Percentiles rank a stretch among this genome's conserved stretches.
Conservation (phyloP, 1,140 invertebrate species). For the Dreissena rostriformis region DNA sequence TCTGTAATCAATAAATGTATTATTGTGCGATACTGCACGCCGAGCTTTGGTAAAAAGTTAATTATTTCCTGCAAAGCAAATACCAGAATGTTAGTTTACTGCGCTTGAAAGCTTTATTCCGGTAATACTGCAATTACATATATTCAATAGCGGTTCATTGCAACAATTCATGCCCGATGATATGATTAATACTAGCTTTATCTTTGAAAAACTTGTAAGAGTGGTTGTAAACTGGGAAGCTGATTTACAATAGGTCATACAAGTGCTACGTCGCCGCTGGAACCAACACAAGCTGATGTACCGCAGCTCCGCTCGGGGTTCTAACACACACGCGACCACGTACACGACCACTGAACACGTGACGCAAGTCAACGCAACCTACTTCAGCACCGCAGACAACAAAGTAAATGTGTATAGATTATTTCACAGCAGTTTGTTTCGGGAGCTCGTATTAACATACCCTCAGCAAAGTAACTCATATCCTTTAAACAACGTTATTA, state of each 20-base stretch:
- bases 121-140: not conserved
- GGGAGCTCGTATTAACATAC: too few relatives aligned
- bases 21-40: too few relatives aligned
- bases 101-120: too few relatives aligned
- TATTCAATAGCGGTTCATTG: not conserved
- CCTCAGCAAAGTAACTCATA: too few relatives aligned
- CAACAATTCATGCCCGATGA: not conserved
- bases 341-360: slow-evolving; percentile 26
- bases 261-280: slow-evolving; percentile 46
- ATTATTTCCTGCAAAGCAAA: too few relatives aligned
- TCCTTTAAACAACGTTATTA: too few relatives aligned
- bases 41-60: too few relatives aligned
- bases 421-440: not conserved
- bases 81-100: not conserved
- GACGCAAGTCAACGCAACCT: slow-evolving; percentile 17
- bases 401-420: slow-evolving; percentile 15
- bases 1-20: too few relatives aligned
- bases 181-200: not conserved
- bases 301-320: slow-evolving; percentile 11
- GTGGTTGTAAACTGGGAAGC: not conserved
- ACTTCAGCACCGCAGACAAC: slow-evolving; percentile 15
- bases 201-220: not conserved
- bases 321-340: slow-evolving; percentile 20
- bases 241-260: slow-evolving; percentile 18
- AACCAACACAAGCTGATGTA: slow-evolving; percentile 52